Conservation (phyloP, 2,888 invertebrate genomes). For the Eupithecia abbreviata region DNA sequence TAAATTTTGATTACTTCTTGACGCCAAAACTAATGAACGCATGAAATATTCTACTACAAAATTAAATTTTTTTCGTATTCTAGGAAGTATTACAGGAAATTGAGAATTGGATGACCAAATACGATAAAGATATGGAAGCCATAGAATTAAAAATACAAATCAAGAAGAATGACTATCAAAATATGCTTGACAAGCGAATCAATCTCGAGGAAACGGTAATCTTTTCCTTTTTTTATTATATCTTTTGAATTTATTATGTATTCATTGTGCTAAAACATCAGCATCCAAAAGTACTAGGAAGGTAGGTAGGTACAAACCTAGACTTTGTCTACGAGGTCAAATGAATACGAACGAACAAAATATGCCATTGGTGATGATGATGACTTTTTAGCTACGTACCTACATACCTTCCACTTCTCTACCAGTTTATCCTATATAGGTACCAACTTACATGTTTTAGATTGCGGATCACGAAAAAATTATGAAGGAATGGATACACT, state of each 20-base stretch:
- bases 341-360: not conserved
- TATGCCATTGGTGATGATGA: not conserved
- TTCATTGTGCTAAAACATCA: too few relatives aligned
- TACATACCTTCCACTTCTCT: not conserved
- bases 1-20: not conserved
- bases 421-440: not conserved
- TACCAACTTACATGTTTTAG: slow-evolving; percentile 47
- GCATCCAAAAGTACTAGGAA: too few relatives aligned
- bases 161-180: slow-evolving; percentile 65
- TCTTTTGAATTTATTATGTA: too few relatives aligned
- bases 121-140: slow-evolving; percentile 70
- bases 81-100: slow-evolving; percentile 70
- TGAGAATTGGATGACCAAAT: slow-evolving; percentile 74
- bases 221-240: not conserved
- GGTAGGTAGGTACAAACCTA: too few relatives aligned
- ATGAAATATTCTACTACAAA: not conserved
- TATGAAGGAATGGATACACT: slow-evolving; percentile 66
- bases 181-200: slow-evolving; percentile 50
- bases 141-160: slow-evolving; percentile 71
- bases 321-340: too few relatives aligned
- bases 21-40: not conserved
- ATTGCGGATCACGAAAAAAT: slow-evolving; percentile 58
- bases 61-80: not conserved
- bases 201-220: slow-evolving; percentile 49
- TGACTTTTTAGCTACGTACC: not conserved